A percentile compares a stretch with the other conserved stretches of the same genome.
These are phyloP conservation scores for Stomorhina lunata DNA, from an alignment of 2,888 invertebrate genomes.

Conservation along the genomic window DNA sequence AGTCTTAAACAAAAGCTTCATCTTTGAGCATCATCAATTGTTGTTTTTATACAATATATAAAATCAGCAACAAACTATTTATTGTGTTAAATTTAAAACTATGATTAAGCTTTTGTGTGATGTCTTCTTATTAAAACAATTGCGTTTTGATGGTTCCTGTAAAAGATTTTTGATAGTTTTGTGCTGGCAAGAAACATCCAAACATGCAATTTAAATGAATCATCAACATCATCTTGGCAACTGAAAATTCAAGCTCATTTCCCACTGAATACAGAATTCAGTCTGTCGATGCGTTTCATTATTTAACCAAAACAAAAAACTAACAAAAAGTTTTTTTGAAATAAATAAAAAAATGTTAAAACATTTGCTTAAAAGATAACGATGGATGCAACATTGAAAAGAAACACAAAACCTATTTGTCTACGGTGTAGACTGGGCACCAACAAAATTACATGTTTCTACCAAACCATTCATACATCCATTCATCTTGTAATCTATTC, in stretches of 20 bases:
- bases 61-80: slow-evolving; percentile 24
- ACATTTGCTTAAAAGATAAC: slow-evolving; percentile 18
- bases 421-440: slow-evolving; percentile 15
- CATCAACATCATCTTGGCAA: slow-evolving; percentile 75
- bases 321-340: neutral
- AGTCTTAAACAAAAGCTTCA: slow-evolving; percentile 7
- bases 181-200: slow-evolving; percentile 34
- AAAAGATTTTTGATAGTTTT: neutral
- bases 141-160: slow-evolving; percentile 8
- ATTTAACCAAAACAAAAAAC: slow-evolving; percentile 20
- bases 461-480: neutral
- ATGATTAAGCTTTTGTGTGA: slow-evolving; percentile 40
- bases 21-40: neutral
- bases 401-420: slow-evolving; percentile 24
- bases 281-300: slow-evolving; percentile 67
- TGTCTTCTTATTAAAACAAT: slow-evolving; percentile 28
- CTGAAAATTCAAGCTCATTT: slow-evolving; percentile 47
- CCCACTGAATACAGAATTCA: slow-evolving; percentile 57
- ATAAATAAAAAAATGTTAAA: slow-evolving; percentile 16
- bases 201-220: slow-evolving; percentile 77
- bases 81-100: slow-evolving; percentile 42
- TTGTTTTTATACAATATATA: neutral
- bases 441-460: neutral
- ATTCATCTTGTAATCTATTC: too few relatives aligned
- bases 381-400: slow-evolving; percentile 4